Evolutionary conservation across 1,140 invertebrate genomes (phyloP), one percentile per base, ranked within the genome.

Genomic region (Leptopilina clavipes): DNA sequence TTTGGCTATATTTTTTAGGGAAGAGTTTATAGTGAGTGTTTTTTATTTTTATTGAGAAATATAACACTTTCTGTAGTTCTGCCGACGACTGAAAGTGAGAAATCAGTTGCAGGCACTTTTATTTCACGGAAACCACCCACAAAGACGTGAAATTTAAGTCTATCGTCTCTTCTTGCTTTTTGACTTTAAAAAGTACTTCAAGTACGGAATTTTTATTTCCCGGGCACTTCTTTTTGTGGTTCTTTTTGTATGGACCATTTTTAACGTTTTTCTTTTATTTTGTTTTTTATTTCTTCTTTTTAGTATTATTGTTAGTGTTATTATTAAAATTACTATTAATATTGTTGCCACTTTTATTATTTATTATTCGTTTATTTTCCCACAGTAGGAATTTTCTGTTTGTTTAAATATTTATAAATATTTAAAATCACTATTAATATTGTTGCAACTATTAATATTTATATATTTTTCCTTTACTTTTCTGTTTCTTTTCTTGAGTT

Each of bases 101-200:
- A 65, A 37, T 65, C 59, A 65, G 12, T 31, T 65, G 12, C 11
- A 31, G 59, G 25, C 11, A 65, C 59, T 65, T 65, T 22, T 5
- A 65, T 65, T 31, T 31, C 22, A n/a, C 19, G 59, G n/a, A 31
- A 65, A 65, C 59, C 59, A 65, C 59, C 12, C 22, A n/a, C n/a
- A 1, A 25, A 37, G 11, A 65, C 12, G 31, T 65, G 14, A 31
- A 31, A 11, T 37, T 65, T 65, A 31, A 65, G 56, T 65, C 22
- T 25, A 22, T 14, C 10, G 22, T 1, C 19, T 25, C 22, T 31
- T 14, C 12, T 7, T 12, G 22, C 25, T 7, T n/a, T 37, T n/a
- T 65, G 25, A 5, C 10, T 65, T 65, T n/a, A 31, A 5, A n/a
- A 31, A 31, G 0, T 31, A 0, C 25, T 31, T n/a, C 11, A 8